Percentiles rank a stretch among this genome's conserved stretches.
These are phyloP conservation scores for Calephelis virginiensis DNA, from an alignment of 1,140 invertebrate genomes.

Conservation along the genomic window DNA sequence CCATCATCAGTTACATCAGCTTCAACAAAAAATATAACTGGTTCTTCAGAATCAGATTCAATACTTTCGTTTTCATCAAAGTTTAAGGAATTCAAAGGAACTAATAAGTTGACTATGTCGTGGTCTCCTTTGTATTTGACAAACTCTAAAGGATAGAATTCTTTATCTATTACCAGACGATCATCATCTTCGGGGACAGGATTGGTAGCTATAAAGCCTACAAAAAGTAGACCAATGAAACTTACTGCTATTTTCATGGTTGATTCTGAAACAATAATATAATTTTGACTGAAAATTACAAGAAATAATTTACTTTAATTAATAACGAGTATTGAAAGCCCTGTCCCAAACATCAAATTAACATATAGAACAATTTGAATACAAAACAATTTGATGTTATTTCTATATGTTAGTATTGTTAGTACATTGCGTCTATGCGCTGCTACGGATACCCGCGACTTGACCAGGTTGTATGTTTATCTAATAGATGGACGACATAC, in stretches of 20 bases:
- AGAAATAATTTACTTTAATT: too few relatives aligned
- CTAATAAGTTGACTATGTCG: slow-evolving; percentile 51
- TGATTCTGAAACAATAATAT: slow-evolving; percentile 12
- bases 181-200: slow-evolving; percentile 34
- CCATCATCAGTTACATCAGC: slow-evolving; percentile 39
- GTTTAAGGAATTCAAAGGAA: slow-evolving; percentile 54
- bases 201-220: slow-evolving; percentile 28
- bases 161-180: slow-evolving; percentile 31
- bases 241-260: background rate
- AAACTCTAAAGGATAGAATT: slow-evolving; percentile 38
- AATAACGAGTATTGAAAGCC: too few relatives aligned
- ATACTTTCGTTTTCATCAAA: slow-evolving; percentile 39
- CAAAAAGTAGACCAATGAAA: slow-evolving; percentile 24
- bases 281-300: too few relatives aligned
- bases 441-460: too few relatives aligned
- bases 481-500: too few relatives aligned
- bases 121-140: slow-evolving; percentile 43
- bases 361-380: too few relatives aligned
- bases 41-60: slow-evolving; percentile 16
- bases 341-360: too few relatives aligned
- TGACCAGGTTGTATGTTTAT: too few relatives aligned
- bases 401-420: too few relatives aligned
- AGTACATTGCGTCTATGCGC: too few relatives aligned
- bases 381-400: too few relatives aligned
- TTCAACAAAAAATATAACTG: slow-evolving; percentile 46